Evolutionary conservation across 2,113 vertebrate species (phyloP).

Genomic region (Forbesichthys papilliferus): DNA sequence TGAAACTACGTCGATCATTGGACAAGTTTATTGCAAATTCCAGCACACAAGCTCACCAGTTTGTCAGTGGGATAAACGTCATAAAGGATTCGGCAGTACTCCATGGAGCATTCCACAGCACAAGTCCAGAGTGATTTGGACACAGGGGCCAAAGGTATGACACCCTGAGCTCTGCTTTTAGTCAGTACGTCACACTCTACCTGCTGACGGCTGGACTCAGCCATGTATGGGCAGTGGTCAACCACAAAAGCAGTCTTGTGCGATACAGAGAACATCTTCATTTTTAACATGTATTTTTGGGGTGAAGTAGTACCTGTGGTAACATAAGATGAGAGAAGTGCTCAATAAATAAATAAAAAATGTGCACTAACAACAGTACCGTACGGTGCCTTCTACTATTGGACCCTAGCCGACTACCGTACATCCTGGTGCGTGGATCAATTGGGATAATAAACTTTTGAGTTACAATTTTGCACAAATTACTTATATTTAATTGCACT

Average conservation of each 20-base stretch:
- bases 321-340: background rate
- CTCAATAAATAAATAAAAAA: background rate
- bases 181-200: slow-evolving; percentile 98
- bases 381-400: too few species aligned
- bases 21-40: background rate
- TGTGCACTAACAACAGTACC: background rate
- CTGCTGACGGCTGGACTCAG: slow-evolving; percentile 94
- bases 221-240: slow-evolving; percentile 98
- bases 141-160: slow-evolving; percentile 94
- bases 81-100: slow-evolving; percentile 96
- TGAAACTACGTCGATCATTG: background rate
- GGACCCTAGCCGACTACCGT: too few species aligned
- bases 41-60: slow-evolving; percentile 77
- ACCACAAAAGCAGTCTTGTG: slow-evolving; percentile 99
- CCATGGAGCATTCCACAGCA: slow-evolving; percentile 97
- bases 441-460: too few species aligned
- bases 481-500: background rate
- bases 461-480: too few species aligned
- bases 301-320: too few species aligned
- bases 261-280: slow-evolving; percentile 94
- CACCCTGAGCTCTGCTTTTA: slow-evolving; percentile 91
- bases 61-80: slow-evolving; percentile 93
- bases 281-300: slow-evolving; percentile 58
- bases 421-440: too few species aligned
- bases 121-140: slow-evolving; percentile 98